Evolutionary conservation across 2,113 vertebrate genomes (phyloP).

Genomic region (Cochlearius cochlearius): DNA sequence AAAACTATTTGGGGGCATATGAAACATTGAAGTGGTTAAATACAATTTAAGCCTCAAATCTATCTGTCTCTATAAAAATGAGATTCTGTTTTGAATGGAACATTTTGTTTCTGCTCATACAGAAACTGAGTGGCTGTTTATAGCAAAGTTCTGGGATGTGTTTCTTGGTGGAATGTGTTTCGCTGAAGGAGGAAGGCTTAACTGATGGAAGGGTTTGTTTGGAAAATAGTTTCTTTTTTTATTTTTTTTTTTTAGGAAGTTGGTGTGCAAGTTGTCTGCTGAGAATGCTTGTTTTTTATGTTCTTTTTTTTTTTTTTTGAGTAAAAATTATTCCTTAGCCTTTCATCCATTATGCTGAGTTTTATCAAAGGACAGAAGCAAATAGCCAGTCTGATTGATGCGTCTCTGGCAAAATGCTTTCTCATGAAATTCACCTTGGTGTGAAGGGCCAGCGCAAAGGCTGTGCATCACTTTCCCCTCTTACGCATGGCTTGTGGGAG

Average conservation of each 20-base stretch:
- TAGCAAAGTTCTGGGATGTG: constrained; percentile 59
- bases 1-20: not conserved
- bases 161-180: constrained; percentile 36
- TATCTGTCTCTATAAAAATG: not conserved
- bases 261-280: constrained; percentile 9
- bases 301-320: not conserved
- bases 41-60: not conserved
- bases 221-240: not conserved
- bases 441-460: not conserved
- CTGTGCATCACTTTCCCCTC: not conserved
- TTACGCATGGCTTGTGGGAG: not conserved
- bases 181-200: constrained; percentile 31
- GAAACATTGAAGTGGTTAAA: not conserved
- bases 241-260: not conserved
- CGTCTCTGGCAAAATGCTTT: constrained; percentile 26
- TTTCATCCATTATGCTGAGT: constrained; percentile 28
- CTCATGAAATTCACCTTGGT: not conserved
- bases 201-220: constrained; percentile 35
- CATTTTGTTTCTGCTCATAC: constrained; percentile 27
- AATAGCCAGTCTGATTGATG: constrained; percentile 53
- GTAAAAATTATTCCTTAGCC: not conserved
- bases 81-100: constrained; percentile 7
- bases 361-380: constrained; percentile 52
- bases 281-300: not conserved
- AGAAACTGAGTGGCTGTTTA: constrained; percentile 42